Evolutionary conservation across 2,113 vertebrate species (phyloP), one percentile per base, ranked within the genome.

Genomic region (Pipra filicauda): DNA sequence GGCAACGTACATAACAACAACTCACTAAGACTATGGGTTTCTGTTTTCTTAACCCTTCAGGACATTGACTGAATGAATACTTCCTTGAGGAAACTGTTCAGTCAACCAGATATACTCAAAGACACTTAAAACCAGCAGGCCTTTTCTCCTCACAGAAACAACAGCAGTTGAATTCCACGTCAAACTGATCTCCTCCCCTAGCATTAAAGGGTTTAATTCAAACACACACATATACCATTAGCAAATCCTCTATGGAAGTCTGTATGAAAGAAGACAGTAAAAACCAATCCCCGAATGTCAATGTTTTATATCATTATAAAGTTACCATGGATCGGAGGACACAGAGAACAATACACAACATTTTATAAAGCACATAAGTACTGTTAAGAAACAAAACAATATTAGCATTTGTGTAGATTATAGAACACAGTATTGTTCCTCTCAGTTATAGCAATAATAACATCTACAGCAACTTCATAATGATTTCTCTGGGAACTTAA

Each of bases 41-140:
- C 95, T 98, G 93, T 98, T 98, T 98, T 97, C 96, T 98, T 98
- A 98, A 98, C 97, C 98, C 98, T 98, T 98, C 91, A 97, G 95
- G 95, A 96, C 94, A 89, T 91, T 88, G 93, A 95, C 76, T 96
- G 97, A 97, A 97, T 95, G 96, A 98, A 98, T 96, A 98, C 97
- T 98, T 98, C 98, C 98, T 98, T 86, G 58, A 98, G 96, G 96
- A 98, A 98, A 96, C 87, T 94, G 93, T 97, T 97, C 95, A 95
- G 82, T 78, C 79, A 87, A 94, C 72, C 80, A 96, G 93, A 93
- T 94, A 93, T 87, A 84, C 91, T 94, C 95, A 96, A 94, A 93
- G 65, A 85, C 74, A 95, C 89, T 93, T 95, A 96, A 97, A 85
- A 89, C 91, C 75, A 89, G 18, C 65, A 76, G 57, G 55, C 44